phyloP scores from a whole-genome alignment of 2,797 vertebrate genomes.

The Otolemur crassicaudatus region DNA sequence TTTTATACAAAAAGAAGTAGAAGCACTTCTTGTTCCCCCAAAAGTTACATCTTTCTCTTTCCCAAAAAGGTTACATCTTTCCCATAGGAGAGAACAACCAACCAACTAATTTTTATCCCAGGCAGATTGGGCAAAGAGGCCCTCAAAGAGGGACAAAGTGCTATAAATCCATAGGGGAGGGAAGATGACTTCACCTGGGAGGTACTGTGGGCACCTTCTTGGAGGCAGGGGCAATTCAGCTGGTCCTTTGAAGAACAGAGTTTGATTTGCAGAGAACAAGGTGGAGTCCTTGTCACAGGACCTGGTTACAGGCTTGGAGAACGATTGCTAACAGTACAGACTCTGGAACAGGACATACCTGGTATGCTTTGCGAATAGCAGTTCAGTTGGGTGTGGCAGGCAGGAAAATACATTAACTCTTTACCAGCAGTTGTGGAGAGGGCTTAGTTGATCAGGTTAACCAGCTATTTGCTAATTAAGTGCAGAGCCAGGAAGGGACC shows the following conservation, averaged over 20 bases:
- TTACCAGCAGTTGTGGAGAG: slow-evolving; percentile 25
- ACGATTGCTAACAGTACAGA: not conserved
- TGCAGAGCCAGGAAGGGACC: not conserved
- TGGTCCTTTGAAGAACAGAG: not conserved
- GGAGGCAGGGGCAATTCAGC: not conserved
- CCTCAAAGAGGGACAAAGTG: not conserved
- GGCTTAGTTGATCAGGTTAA: not conserved
- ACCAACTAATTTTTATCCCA: slow-evolving; percentile 6
- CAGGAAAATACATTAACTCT: slow-evolving; percentile 38
- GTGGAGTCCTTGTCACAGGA: not conserved
- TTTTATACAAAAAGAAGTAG: not conserved
- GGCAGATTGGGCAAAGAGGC: not conserved
- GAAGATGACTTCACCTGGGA: not conserved
- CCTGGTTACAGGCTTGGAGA: not conserved
- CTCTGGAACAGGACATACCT: slow-evolving; percentile 39
- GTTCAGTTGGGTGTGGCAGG: not conserved
- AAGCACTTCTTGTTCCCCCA: not conserved
- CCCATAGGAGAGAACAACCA: not conserved
- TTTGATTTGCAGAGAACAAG: slow-evolving; percentile 34
- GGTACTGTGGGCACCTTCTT: not conserved
- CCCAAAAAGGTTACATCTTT: not conserved
- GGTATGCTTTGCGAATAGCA: slow-evolving; percentile 1
- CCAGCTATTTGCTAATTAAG: not conserved
- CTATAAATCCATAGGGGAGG: not conserved
- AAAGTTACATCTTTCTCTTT: too few relatives aligned